Evolutionary conservation across 2,888 invertebrate genomes (phyloP), one percentile per base, ranked within the genome.

Genomic region (Empis livida): DNA sequence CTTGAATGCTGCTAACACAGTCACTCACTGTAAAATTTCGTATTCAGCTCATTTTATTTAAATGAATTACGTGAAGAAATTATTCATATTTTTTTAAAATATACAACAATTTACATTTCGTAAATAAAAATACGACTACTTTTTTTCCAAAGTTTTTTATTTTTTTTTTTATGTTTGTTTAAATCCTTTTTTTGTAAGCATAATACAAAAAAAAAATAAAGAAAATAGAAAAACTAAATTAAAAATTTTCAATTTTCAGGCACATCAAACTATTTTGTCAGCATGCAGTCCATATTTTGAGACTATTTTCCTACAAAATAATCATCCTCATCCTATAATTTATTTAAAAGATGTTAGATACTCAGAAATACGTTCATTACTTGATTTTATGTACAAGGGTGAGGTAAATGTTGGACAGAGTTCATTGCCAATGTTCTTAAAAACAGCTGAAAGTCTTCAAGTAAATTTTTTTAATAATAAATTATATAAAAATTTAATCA

Each of bases 211-310:
- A n/a, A n/a, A n/a, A n/a, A n/a, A n/a, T n/a, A n/a, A n/a, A n/a
- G n/a, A n/a, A n/a, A n/a, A 20, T 20, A 20, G 20, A 20, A 20
- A 20, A 20, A 20, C 20, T 20, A 5, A 20, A 20, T 20, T 20
- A 5, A 5, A 3, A 5, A 20, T 20, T 20, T 20, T 20, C 5
- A 5, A 27, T 27, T 76, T 79, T 57, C 73, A 83, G 79, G 92
- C 92, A 65, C 92, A 92, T 74, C 90, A 91, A 74, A 89, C 89
- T 58, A 89, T 92, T 71, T 76, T 92, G 59, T 91, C 91, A 53
- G 92, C 91, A 61, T 92, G 91, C 73, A 91, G 91, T 74, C 90
- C 91, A 55, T 92, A 91, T 75, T 92, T 92, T 72, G 90, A 92
- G 76, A 87, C 78, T 68, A 83, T 91, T 74, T 88, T 90, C 73